Evolutionary conservation across 2,113 vertebrate species (phyloP).

Genomic region (Rostratula benghalensis): DNA sequence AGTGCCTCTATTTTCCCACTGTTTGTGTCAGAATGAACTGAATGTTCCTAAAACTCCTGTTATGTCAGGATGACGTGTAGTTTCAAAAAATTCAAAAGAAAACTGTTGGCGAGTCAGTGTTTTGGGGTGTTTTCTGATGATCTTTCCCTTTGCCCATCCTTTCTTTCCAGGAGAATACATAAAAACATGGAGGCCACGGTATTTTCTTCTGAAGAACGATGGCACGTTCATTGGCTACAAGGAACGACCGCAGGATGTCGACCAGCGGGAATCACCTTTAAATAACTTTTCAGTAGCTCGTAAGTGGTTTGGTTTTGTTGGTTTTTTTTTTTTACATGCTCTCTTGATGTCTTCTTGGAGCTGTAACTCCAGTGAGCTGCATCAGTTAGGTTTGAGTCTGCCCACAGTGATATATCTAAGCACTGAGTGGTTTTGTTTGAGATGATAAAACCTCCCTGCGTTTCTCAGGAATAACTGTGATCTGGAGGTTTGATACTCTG

Average conservation of each 20-base stretch:
- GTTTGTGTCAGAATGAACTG: neutral
- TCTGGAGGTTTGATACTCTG: neutral
- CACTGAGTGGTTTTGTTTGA: neutral
- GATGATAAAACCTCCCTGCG: neutral
- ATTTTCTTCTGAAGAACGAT: slow-evolving; percentile 94
- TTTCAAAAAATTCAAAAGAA: neutral
- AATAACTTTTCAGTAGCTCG: slow-evolving; percentile 99
- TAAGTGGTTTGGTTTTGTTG: slow-evolving; percentile 78
- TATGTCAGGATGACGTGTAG: neutral
- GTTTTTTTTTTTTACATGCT: neutral
- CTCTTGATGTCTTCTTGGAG: neutral
- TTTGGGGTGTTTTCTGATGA: neutral
- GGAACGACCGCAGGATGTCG: slow-evolving; percentile 92
- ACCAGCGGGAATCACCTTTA: slow-evolving; percentile 93
- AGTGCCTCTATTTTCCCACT: slow-evolving; percentile 40
- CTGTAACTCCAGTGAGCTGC: neutral
- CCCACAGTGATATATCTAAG: neutral
- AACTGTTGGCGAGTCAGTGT: neutral
- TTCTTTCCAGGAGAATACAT: slow-evolving; percentile 90
- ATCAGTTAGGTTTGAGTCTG: neutral
- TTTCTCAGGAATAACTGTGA: neutral
- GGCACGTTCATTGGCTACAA: slow-evolving; percentile 98
- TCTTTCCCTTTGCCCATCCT: neutral
- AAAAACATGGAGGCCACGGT: slow-evolving; percentile 96
- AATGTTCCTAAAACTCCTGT: neutral